Percentiles rank a stretch among this genome's conserved stretches.
Evolutionary conservation across 2,888 invertebrate species (phyloP).

Genomic region (Limnephilus auricula): DNA sequence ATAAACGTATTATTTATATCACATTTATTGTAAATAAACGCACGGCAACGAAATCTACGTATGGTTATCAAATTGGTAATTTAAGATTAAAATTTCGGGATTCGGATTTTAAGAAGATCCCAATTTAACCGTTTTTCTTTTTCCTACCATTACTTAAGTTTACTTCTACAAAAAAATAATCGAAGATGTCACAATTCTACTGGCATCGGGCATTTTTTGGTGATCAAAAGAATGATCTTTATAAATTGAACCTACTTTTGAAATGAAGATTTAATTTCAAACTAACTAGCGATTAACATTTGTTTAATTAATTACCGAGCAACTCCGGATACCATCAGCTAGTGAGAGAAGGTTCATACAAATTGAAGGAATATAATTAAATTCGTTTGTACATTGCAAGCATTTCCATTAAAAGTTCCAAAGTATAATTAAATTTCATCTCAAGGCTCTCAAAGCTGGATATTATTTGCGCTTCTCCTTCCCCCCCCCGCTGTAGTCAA

Average conservation of each 20-base stretch:
- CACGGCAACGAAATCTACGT: too few species aligned
- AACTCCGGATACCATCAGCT: too few species aligned
- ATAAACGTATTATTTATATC: too few species aligned
- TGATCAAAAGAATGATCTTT: too few species aligned
- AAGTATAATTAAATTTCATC: background rate
- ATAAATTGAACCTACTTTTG: background rate
- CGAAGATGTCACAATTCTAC: background rate
- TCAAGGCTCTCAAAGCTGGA: background rate
- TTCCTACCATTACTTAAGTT: background rate
- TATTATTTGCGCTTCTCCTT: background rate
- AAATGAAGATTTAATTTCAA: background rate
- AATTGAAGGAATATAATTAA: background rate
- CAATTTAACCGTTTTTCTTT: background rate
- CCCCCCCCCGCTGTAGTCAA: background rate
- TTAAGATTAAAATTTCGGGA: too few species aligned
- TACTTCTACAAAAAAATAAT: background rate
- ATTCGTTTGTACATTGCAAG: background rate
- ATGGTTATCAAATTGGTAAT: too few species aligned
- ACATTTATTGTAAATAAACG: too few species aligned
- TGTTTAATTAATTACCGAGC: background rate
- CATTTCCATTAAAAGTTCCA: background rate
- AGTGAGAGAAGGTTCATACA: background rate
- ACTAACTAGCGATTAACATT: background rate
- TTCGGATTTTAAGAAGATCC: background rate
- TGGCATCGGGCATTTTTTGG: too few species aligned